A percentile compares a stretch with the other conserved stretches of the same genome.
Conservation (phyloP, 2,888 invertebrate species). For the Taenaris catops region DNA sequence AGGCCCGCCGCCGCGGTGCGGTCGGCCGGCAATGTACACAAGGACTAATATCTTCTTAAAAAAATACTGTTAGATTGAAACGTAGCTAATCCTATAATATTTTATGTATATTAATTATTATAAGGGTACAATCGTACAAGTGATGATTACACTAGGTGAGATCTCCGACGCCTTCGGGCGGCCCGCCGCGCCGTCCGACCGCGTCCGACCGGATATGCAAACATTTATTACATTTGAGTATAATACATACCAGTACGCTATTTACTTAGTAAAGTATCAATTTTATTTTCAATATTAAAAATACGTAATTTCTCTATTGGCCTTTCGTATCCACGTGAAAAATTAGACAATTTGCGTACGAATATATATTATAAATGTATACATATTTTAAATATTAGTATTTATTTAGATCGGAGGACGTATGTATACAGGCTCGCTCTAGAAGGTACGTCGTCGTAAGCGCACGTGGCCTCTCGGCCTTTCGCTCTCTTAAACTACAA, state of each 20-base stretch:
- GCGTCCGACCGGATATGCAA: slow-evolving; percentile 76
- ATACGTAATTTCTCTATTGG: slow-evolving; percentile 79
- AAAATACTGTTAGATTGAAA: slow-evolving; percentile 81
- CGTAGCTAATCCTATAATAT: slow-evolving; percentile 72
- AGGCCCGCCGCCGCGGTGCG: slow-evolving; percentile 58
- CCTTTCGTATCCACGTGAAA: slow-evolving; percentile 73
- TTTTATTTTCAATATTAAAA: slow-evolving; percentile 77
- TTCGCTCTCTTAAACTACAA: slow-evolving; percentile 71
- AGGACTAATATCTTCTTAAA: slow-evolving; percentile 80
- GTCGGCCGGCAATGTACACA: slow-evolving; percentile 69
- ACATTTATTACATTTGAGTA: slow-evolving; percentile 57
- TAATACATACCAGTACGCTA: slow-evolving; percentile 66
- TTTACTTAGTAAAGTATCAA: slow-evolving; percentile 62
- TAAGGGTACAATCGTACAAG: slow-evolving; percentile 73
- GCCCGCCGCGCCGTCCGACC: slow-evolving; percentile 67
- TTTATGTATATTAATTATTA: slow-evolving; percentile 70
- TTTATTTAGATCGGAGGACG: slow-evolving; percentile 77
- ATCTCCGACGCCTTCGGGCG: slow-evolving; percentile 73
- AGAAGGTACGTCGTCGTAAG: slow-evolving; percentile 77
- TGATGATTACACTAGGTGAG: slow-evolving; percentile 76
- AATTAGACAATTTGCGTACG: slow-evolving; percentile 75
- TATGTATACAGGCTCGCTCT: slow-evolving; percentile 78
- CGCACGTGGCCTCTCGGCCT: slow-evolving; percentile 73
- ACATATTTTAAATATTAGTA: slow-evolving; percentile 74
- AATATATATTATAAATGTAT: slow-evolving; percentile 70